Percentiles rank a stretch among this genome's conserved stretches.
Conservation (phyloP, 2,888 invertebrate genomes). For the Meloe dianella region DNA sequence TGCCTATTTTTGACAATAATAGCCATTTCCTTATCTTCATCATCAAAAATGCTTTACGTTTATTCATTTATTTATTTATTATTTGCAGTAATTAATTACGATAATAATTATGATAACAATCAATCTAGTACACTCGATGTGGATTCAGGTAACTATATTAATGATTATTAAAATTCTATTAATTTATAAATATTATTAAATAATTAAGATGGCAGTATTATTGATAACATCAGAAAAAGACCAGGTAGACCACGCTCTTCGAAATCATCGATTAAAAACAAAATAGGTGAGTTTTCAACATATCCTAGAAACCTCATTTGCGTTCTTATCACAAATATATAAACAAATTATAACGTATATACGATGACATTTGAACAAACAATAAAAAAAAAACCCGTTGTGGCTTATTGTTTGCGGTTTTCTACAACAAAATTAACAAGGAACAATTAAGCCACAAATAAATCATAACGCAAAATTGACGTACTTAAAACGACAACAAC, state of each 20-base stretch:
- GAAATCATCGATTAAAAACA: slow-evolving; percentile 16
- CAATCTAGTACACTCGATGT: not conserved
- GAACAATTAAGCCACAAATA: slow-evolving; percentile 1
- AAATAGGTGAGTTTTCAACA: slow-evolving; percentile 19
- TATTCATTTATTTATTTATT: not conserved
- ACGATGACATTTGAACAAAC: slow-evolving; percentile 9
- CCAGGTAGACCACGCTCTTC: slow-evolving; percentile 23
- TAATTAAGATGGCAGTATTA: not conserved
- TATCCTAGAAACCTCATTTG: not conserved
- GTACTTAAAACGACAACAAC: not conserved
- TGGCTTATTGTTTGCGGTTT: slow-evolving; percentile 19
- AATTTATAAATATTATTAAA: not conserved
- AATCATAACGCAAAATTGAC: not conserved
- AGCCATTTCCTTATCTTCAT: not conserved
- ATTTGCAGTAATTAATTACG: not conserved
- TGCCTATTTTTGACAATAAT: too few species aligned
- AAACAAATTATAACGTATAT: not conserved
- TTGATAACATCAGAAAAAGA: slow-evolving; percentile 3
- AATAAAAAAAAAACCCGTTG: slow-evolving; percentile 9
- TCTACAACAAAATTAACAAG: slow-evolving; percentile 12
- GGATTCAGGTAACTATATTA: not conserved
- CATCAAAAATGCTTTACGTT: too few species aligned
- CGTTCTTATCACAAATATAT: not conserved
- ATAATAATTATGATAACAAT: not conserved
- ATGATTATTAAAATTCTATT: not conserved